phyloP scores from a whole-genome alignment of 2,888 invertebrate species.

The Hipparchia semele region DNA sequence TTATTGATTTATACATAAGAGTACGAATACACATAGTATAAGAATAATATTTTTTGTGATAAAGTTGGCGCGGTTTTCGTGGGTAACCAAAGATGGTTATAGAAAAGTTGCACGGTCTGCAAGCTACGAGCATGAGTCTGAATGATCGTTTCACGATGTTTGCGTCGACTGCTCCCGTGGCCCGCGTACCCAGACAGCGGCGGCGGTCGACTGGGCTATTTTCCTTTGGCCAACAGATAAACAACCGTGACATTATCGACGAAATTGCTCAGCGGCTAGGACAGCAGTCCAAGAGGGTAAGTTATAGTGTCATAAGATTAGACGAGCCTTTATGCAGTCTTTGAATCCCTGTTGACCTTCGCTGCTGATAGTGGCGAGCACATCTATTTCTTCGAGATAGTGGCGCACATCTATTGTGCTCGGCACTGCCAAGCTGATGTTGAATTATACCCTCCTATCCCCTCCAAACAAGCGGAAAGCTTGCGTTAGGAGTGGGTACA shows the following conservation, averaged over 20 bases:
- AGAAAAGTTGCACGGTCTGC: constrained; percentile 70
- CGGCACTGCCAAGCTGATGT: too few species aligned
- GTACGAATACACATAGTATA: background rate
- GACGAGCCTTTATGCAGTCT: too few species aligned
- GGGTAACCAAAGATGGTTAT: constrained; percentile 54
- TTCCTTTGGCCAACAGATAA: constrained; percentile 38
- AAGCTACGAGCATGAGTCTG: constrained; percentile 69
- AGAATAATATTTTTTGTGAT: background rate
- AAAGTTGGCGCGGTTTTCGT: constrained; percentile 1
- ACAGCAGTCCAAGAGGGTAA: constrained; percentile 59
- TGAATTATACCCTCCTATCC: too few species aligned
- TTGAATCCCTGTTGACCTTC: too few species aligned
- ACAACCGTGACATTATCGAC: constrained; percentile 52
- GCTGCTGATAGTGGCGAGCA: too few species aligned
- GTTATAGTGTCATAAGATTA: constrained; percentile 6
- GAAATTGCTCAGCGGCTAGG: constrained; percentile 61
- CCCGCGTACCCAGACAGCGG: constrained; percentile 46
- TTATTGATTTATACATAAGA: background rate
- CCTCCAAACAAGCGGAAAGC: too few species aligned
- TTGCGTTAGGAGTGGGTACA: too few species aligned
- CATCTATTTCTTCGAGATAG: too few species aligned
- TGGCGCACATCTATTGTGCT: too few species aligned
- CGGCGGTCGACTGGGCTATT: constrained; percentile 38
- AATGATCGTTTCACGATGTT: constrained; percentile 66
- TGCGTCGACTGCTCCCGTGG: constrained; percentile 47